Base-by-base conservation (phyloP, 2,797 vertebrate genomes). In the Toxotes lorentzi region DNA sequence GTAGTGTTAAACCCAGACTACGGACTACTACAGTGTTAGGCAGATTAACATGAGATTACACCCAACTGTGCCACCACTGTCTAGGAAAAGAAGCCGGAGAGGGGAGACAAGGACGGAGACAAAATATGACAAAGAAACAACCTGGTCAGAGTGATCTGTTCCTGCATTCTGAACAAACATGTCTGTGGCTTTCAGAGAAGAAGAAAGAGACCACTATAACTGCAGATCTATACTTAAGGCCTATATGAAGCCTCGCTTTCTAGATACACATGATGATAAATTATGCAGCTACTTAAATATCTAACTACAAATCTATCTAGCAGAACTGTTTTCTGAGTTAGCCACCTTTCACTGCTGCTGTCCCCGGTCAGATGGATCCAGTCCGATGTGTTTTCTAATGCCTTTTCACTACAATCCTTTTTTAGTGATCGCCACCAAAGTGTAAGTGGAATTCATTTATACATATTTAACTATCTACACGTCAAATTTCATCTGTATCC, bases 1-100 rank as follows among this genome's bases (percentile, higher is more conserved):
- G 79, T 30, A 5, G 41, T 24, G 63, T 73, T 89, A 87, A 88
- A 84, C 27, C 78, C 84, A 80, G 86, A 86, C 82, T 84, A 72
- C 12, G 45, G 64, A 65, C 79, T 73, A 81, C 79, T 73, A 81
- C 79, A 78, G 83, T 70, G 80, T 82, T 81, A 82, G 83, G 82
- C 81, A 89, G 90, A 91, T 92, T 93, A 91, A 61, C 58, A 0
- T 71, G 76, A 88, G 89, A 92, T 93, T 89, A 92, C 67, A 72
- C 45, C 84, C 82, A 87, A 87, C 74, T 83, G 90, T 73, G 86
- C 56, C 11, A 54, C 56, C 47, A 60, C 79, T 65, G 78, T 88
- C 88, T 62, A 79, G 86, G 73, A 86, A 86, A 57, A 83, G 67
- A 76, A 76, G 76, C 34, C 66, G 53, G 45, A 12, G 23, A 58